phyloP scores from a whole-genome alignment of 2,113 vertebrate genomes.

The Falco punctatus region DNA sequence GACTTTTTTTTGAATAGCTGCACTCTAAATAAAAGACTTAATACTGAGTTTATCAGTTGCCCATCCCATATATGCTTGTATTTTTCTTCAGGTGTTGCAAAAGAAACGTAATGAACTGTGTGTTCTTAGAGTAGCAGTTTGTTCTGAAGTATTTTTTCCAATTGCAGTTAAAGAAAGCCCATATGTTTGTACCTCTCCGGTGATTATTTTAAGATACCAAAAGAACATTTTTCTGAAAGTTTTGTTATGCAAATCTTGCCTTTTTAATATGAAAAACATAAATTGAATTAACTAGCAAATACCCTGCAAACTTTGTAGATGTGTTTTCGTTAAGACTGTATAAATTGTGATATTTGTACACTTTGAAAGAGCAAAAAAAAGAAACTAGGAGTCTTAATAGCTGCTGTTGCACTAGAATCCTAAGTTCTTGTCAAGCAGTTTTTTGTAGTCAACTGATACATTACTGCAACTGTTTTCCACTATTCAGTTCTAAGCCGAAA shows the following conservation, averaged over 20 bases:
- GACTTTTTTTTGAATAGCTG: not conserved
- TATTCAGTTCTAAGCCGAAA: conserved; percentile 34
- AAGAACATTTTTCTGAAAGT: not conserved
- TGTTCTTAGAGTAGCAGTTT: not conserved
- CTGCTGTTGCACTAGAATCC: conserved; percentile 48
- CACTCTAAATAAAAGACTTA: not conserved
- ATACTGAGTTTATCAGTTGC: not conserved
- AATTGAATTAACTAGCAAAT: not conserved
- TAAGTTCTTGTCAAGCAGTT: conserved; percentile 14
- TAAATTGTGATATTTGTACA: conserved; percentile 26
- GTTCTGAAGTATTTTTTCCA: not conserved
- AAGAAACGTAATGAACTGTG: not conserved
- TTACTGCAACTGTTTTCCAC: conserved; percentile 18
- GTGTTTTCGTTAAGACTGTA: conserved; percentile 31
- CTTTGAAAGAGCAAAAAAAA: not conserved
- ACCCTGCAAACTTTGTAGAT: conserved; percentile 10
- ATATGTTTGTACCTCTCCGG: not conserved
- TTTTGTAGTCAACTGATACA: not conserved
- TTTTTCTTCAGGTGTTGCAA: conserved; percentile 23
- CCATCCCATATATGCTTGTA: not conserved
- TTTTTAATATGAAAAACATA: not conserved
- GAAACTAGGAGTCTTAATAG: conserved; percentile 49
- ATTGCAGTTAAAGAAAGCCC: not conserved
- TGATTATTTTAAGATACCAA: conserved; percentile 19
- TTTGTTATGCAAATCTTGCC: conserved; percentile 26